These are phyloP conservation scores for Stratiomys singularior DNA, from an alignment of 2,888 invertebrate genomes.

Conservation along the genomic window DNA sequence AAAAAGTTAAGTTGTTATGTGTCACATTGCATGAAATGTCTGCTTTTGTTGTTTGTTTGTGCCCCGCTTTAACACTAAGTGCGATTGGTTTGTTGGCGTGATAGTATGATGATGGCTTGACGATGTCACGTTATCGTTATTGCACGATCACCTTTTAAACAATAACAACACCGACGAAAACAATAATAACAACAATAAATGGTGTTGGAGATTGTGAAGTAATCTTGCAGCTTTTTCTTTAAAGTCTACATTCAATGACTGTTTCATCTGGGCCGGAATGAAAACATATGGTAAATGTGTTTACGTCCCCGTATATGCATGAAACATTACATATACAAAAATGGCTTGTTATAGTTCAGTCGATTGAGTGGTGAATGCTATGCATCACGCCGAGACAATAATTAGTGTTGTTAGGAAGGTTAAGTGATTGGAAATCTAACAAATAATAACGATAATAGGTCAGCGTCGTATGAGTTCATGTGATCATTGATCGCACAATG, in stretches of 20 bases:
- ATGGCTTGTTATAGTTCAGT: neutral
- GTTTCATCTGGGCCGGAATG: neutral
- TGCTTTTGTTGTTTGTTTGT: neutral
- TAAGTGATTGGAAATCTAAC: neutral
- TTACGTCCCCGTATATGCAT: too few species aligned
- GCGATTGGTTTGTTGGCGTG: neutral
- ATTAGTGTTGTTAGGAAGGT: neutral
- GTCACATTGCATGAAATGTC: slow-evolving; percentile 24
- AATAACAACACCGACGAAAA: neutral
- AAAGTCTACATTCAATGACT: neutral
- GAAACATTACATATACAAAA: too few species aligned
- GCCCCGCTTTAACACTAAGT: neutral
- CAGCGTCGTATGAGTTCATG: neutral
- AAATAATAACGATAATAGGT: neutral
- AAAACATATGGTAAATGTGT: neutral
- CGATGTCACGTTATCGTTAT: slow-evolving; percentile 12
- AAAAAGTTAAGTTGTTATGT: slow-evolving; percentile 26
- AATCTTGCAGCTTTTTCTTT: neutral
- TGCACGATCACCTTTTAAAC: slow-evolving; percentile 22
- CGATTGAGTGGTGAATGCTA: neutral
- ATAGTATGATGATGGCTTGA: neutral
- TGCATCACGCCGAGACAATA: neutral
- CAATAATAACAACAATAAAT: neutral
- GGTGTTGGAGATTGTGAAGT: neutral
- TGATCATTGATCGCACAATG: neutral